These are phyloP conservation scores for Drosophila parvula DNA, from an alignment of 1,140 invertebrate genomes.

Conservation along the genomic window DNA sequence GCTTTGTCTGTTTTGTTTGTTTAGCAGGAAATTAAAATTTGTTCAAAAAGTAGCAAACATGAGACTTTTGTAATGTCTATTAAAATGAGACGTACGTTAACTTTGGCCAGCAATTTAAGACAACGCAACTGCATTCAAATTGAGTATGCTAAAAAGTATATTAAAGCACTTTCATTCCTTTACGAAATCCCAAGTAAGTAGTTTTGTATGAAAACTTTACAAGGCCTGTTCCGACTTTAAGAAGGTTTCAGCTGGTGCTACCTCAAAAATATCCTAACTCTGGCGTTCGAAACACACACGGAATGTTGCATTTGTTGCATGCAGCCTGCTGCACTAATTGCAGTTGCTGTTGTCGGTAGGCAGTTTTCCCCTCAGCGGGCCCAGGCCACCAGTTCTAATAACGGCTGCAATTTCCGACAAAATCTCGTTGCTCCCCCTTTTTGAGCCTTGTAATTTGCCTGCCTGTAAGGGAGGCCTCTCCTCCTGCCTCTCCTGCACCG, in stretches of 20 bases:
- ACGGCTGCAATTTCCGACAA: slow-evolving; percentile 64
- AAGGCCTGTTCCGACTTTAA: slow-evolving; percentile 2
- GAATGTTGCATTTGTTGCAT: slow-evolving; percentile 41
- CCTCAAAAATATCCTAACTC: slow-evolving; percentile 8
- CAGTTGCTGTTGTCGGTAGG: slow-evolving; percentile 47
- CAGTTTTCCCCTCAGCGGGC: not conserved
- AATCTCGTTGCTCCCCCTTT: slow-evolving; percentile 29
- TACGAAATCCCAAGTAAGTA: not conserved
- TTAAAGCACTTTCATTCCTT: not conserved
- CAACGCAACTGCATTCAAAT: not conserved
- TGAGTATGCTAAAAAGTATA: not conserved
- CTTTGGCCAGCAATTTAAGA: slow-evolving; percentile 1
- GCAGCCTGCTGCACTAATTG: slow-evolving; percentile 58
- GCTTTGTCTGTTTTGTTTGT: slow-evolving; percentile 47
- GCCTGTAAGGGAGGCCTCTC: slow-evolving; percentile 13
- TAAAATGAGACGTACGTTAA: slow-evolving; percentile 24
- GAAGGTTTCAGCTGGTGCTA: not conserved
- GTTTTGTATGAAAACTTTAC: not conserved
- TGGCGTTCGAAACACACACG: slow-evolving; percentile 34
- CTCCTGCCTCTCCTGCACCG: slow-evolving; percentile 10
- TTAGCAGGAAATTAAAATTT: slow-evolving; percentile 79
- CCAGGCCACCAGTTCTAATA: slow-evolving; percentile 38
- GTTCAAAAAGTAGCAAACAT: slow-evolving; percentile 52
- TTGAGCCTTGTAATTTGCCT: slow-evolving; percentile 41
- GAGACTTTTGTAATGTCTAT: slow-evolving; percentile 69